Base-by-base conservation (phyloP, 53 echinoderm and acorn worm species). In the Apostichopus leukothele region DNA sequence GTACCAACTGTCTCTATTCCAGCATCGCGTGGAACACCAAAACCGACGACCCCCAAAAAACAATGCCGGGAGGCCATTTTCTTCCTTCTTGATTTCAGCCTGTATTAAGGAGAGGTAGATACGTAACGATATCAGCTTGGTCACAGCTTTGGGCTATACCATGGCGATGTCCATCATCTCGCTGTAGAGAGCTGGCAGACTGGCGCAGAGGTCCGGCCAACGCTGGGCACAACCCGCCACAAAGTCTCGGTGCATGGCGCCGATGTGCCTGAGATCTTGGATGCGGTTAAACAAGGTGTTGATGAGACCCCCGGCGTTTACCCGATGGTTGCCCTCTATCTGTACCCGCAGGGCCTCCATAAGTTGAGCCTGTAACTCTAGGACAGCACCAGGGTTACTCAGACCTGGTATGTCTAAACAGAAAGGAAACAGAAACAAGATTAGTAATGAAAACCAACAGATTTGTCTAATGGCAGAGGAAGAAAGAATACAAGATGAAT, bases 141-240 rank as follows among this genome's bases (percentile, higher is more conserved):
- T 9, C 39, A 13, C 25, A 84, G 57, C 20, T 0, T 22, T 22
- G 18, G 0, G 59, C 86, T 77, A 92, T 90, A 92, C 93, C 83
- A 99, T 86, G 8, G 94, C 86, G 6, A 99, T 92, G 88, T 99
- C 99, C 99, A 96, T 99, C 99, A 99, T 99, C 60, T 99, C 99
- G 6, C 93, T 94, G 71, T 99, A 99, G 50, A 99, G 92, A 10
- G 99, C 99, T 5, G 99, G 99, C 78, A 99, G 93, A 55, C 93
- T 92, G 4, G 89, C 53, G 89, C 92, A 95, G 16, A 97, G 83
- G 88, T 97, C 97, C 1, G 99, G 99, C 99, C 99, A 99, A 67
- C 94, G 95, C 18, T 94, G 96, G 77, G 91, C 89, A 87, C 95
- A 95, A 13, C 94, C 93, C 66, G 94, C 75, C 67, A 96, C 99